Base-by-base conservation (phyloP, 2,888 invertebrate genomes). In the Eupithecia insigniata region DNA sequence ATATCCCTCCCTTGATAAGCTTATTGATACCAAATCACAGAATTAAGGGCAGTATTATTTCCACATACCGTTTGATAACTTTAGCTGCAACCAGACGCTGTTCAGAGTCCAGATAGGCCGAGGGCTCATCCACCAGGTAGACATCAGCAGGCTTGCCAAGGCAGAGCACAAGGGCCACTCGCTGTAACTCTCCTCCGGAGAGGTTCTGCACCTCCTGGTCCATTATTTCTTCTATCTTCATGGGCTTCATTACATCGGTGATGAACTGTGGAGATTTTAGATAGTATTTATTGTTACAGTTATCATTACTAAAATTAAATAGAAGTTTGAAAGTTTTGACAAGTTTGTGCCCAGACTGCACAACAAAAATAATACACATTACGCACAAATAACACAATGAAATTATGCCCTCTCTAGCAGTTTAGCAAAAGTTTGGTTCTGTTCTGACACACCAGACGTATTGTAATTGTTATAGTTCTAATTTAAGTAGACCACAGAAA, bases 1-100 rank as follows among this genome's bases (percentile, higher is more conserved):
- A 36, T 36, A 36, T 12, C 14, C 36, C 34, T 34, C 34, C 34
- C 34, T 8, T 34, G 34, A 34, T 34, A 34, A 34, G 34, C 34
- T 5, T 8, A 34, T 34, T 34, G 12, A 12, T 43, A 43, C 4
- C 5, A 43, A 16, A 43, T 14, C 34, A 18, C 4, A 51, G 8
- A 7, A n/a, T 55, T 28, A 55, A 61, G 36, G 28, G 10, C 12
- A 34, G 12, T 61, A 7, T 66, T 36, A 18, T 30, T 32, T 70
- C 58, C 7, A 60, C 18, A 18, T 84, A 98, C 98, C 99, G 95
- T 91, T 99, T 99, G 80, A 99, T 99, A 85, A 99, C 99, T 95
- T 99, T 99, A 81, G 99, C 99, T 76, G 99, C 99, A 73, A 99
- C 98, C 70, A 99, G 95, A 98, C 99, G 99, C 93, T 99, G 99